phyloP scores from a whole-genome alignment of 1,140 invertebrate genomes.

The Limonius californicus region DNA sequence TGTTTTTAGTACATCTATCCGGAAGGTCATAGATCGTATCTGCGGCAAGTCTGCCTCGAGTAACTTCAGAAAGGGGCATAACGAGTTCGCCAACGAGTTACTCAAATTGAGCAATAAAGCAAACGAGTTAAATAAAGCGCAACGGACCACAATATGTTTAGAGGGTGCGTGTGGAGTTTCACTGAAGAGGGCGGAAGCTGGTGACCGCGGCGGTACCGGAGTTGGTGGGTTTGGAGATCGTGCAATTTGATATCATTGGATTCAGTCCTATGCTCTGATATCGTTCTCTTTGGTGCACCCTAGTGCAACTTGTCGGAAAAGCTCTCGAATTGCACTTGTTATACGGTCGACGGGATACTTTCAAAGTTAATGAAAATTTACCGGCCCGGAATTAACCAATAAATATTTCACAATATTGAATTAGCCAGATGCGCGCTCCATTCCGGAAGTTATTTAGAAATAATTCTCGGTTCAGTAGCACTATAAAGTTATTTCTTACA shows the following conservation, averaged over 20 bases:
- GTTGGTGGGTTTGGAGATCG: not conserved
- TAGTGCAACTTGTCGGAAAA: not conserved
- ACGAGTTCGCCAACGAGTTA: not conserved
- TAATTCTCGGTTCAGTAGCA: constrained; percentile 21
- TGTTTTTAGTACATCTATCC: no score
- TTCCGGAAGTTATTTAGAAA: constrained; percentile 20
- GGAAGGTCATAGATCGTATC: no score
- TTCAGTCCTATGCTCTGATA: constrained; percentile 8
- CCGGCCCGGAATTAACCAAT: constrained; percentile 31
- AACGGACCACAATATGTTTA: constrained; percentile 21
- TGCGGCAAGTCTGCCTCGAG: no score
- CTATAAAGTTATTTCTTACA: not conserved
- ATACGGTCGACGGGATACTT: constrained; percentile 26
- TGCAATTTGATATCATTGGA: constrained; percentile 3
- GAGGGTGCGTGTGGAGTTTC: not conserved
- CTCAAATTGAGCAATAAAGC: constrained; percentile 22
- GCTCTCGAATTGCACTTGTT: constrained; percentile 23
- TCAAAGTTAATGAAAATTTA: constrained; percentile 35
- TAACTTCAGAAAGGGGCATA: not conserved
- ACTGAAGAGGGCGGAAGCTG: not conserved
- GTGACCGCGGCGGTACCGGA: not conserved
- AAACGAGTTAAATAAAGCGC: constrained; percentile 20
- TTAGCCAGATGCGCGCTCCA: constrained; percentile 24
- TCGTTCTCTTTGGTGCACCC: constrained; percentile 21
- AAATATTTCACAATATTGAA: constrained; percentile 34